Conservation (phyloP, 2,113 vertebrate species). For the Dicerorhinus sumatrensis region DNA sequence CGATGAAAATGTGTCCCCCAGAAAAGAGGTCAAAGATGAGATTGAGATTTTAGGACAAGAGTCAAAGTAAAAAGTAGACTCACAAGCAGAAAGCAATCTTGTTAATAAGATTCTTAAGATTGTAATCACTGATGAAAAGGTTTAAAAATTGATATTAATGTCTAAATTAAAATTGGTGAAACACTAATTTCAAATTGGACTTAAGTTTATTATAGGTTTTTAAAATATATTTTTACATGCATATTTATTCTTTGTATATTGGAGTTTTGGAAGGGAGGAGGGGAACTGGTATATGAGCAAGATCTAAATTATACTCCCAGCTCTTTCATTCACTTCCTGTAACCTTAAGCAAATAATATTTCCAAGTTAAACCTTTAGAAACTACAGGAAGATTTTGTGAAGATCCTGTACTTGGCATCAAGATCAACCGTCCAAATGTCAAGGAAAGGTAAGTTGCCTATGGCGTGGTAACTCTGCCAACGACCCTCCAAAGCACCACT, state of each 20-base stretch:
- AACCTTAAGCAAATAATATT: slow-evolving; percentile 14
- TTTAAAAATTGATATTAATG: background rate
- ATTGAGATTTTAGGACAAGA: slow-evolving; percentile 32
- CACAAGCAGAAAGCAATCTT: background rate
- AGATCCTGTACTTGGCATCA: background rate
- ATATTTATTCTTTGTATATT: background rate
- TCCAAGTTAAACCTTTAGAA: slow-evolving; percentile 49
- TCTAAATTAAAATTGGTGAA: background rate
- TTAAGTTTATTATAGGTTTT: background rate
- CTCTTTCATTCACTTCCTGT: slow-evolving; percentile 7
- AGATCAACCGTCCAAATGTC: background rate
- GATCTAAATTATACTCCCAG: background rate
- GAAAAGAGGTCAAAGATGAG: background rate
- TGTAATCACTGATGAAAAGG: background rate
- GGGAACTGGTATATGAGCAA: background rate
- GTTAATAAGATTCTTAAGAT: background rate
- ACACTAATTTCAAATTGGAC: background rate
- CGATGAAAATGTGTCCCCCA: background rate
- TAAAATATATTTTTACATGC: background rate
- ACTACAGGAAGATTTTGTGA: background rate
- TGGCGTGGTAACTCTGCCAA: background rate
- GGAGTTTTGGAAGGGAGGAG: background rate
- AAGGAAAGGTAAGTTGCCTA: background rate
- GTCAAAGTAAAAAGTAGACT: background rate
- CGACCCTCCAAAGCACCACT: background rate